phyloP scores from a whole-genome alignment of 2,797 vertebrate genomes.

The Sylvia borin region DNA sequence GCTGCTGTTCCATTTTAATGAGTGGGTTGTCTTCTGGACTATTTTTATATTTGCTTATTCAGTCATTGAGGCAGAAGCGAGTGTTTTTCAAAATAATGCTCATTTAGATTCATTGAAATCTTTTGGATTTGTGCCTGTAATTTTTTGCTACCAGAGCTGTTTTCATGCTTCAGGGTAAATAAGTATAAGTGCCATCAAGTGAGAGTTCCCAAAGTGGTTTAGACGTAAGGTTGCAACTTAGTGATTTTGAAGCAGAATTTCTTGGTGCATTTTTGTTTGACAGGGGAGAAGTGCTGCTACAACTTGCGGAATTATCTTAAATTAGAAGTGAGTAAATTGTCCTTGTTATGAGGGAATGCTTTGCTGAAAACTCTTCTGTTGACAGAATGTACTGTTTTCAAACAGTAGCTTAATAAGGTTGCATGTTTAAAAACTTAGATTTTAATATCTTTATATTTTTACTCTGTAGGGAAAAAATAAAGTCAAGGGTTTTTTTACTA shows the following conservation, averaged over 20 bases:
- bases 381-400: background rate
- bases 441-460: background rate
- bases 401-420: background rate
- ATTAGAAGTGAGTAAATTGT: background rate
- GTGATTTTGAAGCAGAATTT: background rate
- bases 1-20: background rate
- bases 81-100: background rate
- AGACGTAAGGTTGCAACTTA: background rate
- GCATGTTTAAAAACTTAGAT: background rate
- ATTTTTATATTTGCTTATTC: background rate
- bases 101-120: background rate
- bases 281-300: background rate
- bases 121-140: background rate
- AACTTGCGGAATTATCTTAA: background rate
- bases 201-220: background rate
- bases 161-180: background rate
- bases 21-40: background rate
- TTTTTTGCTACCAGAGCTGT: background rate
- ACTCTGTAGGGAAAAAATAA: background rate
- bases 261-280: background rate
- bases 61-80: background rate
- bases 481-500: background rate
- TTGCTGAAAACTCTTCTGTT: background rate
- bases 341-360: background rate
- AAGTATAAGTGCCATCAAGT: background rate